phyloP scores from a whole-genome alignment of 53 echinoderm and acorn worm species.

The Hippasteria phrygiana region DNA sequence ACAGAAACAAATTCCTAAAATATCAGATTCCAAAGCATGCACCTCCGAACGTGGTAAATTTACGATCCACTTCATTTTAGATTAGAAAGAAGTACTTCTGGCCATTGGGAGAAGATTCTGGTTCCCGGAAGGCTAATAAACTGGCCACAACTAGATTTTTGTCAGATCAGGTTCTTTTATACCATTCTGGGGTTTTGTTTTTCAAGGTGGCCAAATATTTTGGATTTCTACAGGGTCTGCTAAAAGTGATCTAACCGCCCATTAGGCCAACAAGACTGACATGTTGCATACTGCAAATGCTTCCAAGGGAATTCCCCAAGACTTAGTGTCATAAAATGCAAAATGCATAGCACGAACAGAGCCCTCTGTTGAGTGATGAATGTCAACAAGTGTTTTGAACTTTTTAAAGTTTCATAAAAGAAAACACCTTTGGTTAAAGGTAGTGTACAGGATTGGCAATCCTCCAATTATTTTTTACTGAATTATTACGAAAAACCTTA shows the following conservation, averaged over 20 bases:
- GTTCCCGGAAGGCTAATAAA: constrained; percentile 29
- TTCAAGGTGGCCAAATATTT: not conserved
- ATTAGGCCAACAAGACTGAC: not conserved
- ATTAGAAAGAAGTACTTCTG: constrained; percentile 15
- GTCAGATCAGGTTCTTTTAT: not conserved
- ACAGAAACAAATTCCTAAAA: constrained; percentile 19
- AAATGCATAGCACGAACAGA: not conserved
- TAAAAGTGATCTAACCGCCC: not conserved
- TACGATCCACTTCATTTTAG: constrained; percentile 27
- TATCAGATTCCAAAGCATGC: not conserved
- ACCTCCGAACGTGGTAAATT: not conserved
- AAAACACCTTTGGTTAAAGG: no score
- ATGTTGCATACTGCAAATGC: not conserved
- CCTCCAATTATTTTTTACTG: no score
- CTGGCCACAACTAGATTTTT: constrained; percentile 1
- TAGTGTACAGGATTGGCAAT: no score
- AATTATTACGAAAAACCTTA: no score
- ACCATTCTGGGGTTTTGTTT: not conserved
- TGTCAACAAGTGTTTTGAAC: not conserved
- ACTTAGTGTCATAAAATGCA: not conserved
- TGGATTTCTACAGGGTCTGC: not conserved
- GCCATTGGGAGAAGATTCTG: not conserved
- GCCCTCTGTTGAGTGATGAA: constrained; percentile 17
- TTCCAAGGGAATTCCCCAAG: not conserved
- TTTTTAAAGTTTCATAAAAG: no score